These are phyloP conservation scores for Hypotaenidia philippensis DNA, from an alignment of 2,797 vertebrate species.

Conservation along the genomic window DNA sequence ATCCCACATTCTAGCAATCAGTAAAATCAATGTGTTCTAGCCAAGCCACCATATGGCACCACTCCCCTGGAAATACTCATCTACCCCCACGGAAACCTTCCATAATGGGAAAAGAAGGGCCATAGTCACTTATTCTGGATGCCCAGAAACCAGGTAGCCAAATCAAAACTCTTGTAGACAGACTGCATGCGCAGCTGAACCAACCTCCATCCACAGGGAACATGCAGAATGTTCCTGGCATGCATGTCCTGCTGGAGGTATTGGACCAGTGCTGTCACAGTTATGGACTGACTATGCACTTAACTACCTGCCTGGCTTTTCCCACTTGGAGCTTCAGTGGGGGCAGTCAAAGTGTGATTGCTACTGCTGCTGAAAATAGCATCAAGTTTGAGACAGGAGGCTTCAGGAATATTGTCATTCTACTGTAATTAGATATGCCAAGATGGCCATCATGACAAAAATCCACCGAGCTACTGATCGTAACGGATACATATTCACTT, in stretches of 20 bases:
- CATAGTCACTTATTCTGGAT: neutral
- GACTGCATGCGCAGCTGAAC: too few species aligned
- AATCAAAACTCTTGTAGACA: neutral
- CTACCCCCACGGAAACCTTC: neutral
- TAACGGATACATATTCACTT: neutral
- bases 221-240: neutral
- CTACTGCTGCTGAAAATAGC: neutral
- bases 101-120: neutral
- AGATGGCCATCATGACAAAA: neutral
- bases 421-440: neutral
- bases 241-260: accelerated
- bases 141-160: neutral
- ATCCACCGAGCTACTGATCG: neutral
- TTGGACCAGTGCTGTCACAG: accelerated
- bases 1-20: neutral
- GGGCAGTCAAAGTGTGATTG: neutral
- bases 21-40: neutral
- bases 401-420: neutral
- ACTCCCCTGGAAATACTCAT: neutral
- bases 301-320: neutral
- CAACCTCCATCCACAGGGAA: neutral
- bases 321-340: neutral
- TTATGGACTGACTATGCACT: accelerated
- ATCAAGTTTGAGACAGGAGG: neutral
- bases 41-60: neutral